Conservation (phyloP, 2,888 invertebrate species). For the Icerya purchasi region DNA sequence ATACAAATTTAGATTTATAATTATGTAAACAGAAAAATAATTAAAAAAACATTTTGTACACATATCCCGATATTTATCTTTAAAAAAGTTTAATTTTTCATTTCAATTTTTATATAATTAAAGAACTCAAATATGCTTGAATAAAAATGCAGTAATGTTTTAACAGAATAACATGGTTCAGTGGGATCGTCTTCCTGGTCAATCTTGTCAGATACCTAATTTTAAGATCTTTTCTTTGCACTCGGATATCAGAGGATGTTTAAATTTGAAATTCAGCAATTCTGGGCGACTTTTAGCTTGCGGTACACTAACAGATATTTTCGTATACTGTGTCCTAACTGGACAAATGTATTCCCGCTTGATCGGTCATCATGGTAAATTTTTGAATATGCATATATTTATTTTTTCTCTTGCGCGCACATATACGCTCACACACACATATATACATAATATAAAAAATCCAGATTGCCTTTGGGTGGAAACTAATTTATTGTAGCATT, state of each 20-base stretch:
- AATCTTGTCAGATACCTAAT: conserved; percentile 40
- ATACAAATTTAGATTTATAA: too few species aligned
- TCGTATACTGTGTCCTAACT: conserved; percentile 15
- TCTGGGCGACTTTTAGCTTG: conserved; percentile 33
- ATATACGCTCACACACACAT: not conserved
- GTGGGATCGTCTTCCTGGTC: conserved; percentile 33
- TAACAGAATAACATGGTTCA: conserved; percentile 13
- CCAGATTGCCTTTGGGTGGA: too few species aligned
- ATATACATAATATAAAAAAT: too few species aligned
- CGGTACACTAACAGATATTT: conserved; percentile 27
- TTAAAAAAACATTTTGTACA: too few species aligned
- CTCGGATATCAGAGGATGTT: conserved; percentile 28
- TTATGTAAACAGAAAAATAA: too few species aligned
- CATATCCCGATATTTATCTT: too few species aligned
- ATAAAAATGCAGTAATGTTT: too few species aligned
- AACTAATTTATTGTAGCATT: too few species aligned
- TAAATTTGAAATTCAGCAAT: conserved; percentile 30
- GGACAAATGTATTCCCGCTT: conserved; percentile 22
- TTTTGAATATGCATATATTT: not conserved
- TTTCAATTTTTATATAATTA: too few species aligned
- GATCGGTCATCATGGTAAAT: conserved; percentile 31
- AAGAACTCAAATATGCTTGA: too few species aligned
- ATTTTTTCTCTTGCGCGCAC: not conserved
- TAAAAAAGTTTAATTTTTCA: not conserved
- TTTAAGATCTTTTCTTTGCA: conserved; percentile 26